Evolutionary conservation across 2,888 invertebrate genomes (phyloP).

Genomic region (Netelia inedita): DNA sequence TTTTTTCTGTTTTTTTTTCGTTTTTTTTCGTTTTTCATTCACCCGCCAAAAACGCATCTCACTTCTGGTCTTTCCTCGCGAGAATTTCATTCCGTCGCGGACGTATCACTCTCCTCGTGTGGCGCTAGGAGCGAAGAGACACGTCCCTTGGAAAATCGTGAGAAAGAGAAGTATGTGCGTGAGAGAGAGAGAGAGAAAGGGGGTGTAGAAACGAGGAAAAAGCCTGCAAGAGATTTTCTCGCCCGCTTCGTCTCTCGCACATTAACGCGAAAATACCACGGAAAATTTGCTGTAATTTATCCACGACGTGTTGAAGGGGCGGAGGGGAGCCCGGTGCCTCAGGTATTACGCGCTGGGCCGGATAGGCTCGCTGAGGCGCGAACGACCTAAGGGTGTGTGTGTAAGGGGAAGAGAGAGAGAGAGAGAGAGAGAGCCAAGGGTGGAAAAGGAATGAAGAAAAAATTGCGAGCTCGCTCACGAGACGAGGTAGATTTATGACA

Average conservation of each 20-base stretch:
- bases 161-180: not conserved
- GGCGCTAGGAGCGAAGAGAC: not conserved
- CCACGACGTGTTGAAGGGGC: slow-evolving; percentile 46
- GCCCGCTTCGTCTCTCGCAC: not conserved
- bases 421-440: slow-evolving; percentile 22
- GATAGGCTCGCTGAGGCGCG: slow-evolving; percentile 21
- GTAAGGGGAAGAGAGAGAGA: slow-evolving; percentile 33
- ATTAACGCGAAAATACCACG: slow-evolving; percentile 56
- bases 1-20: not conserved
- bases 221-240: slow-evolving; percentile 5
- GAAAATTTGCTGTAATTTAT: slow-evolving; percentile 70
- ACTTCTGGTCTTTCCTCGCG: slow-evolving; percentile 6
- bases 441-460: slow-evolving; percentile 35
- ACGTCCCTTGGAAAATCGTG: slow-evolving; percentile 43
- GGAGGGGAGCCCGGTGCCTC: slow-evolving; percentile 3
- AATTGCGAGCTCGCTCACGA: slow-evolving; percentile 23
- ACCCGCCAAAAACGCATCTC: slow-evolving; percentile 9
- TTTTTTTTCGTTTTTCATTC: not conserved
- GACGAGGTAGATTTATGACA: slow-evolving; percentile 45
- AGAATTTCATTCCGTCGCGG: slow-evolving; percentile 52
- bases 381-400: slow-evolving; percentile 29
- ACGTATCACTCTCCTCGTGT: slow-evolving; percentile 12
- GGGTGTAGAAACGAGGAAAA: slow-evolving; percentile 50
- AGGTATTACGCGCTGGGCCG: slow-evolving; percentile 31
- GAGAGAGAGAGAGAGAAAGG: slow-evolving; percentile 44